Evolutionary conservation across 2,797 vertebrate species (phyloP).

Genomic region (Chromobotia macracanthus): DNA sequence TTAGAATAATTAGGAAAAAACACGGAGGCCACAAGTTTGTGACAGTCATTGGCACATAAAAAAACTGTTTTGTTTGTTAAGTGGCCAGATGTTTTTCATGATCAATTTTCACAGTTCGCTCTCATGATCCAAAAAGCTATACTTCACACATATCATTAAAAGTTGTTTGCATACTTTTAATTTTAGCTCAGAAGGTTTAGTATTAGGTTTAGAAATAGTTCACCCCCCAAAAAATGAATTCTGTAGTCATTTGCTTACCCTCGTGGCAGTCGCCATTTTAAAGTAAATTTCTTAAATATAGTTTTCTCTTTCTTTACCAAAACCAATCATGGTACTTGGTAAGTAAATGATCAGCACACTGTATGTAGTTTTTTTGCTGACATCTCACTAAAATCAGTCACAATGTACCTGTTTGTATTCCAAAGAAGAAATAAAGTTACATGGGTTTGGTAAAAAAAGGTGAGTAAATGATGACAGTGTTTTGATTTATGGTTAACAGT

Average conservation of each 20-base stretch:
- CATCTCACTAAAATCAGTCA: background rate
- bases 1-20: background rate
- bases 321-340: too few species aligned
- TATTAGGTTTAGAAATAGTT: too few species aligned
- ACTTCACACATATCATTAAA: background rate
- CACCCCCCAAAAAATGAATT: too few species aligned
- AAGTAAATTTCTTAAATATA: too few species aligned
- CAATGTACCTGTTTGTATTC: background rate
- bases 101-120: constrained; percentile 20
- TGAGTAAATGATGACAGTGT: background rate
- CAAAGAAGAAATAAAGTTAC: background rate
- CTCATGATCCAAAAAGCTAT: constrained; percentile 23
- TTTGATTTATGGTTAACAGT: background rate
- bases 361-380: background rate
- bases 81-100: constrained; percentile 38
- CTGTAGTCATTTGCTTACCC: too few species aligned
- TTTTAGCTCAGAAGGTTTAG: background rate
- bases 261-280: too few species aligned
- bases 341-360: too few species aligned
- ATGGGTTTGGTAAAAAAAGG: background rate
- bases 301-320: too few species aligned
- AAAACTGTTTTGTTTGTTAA: background rate
- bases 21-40: background rate
- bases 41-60: background rate
- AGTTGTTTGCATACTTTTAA: background rate